Evolutionary conservation across 2,797 vertebrate species (phyloP).

Genomic region (Lithobates sylvaticus): DNA sequence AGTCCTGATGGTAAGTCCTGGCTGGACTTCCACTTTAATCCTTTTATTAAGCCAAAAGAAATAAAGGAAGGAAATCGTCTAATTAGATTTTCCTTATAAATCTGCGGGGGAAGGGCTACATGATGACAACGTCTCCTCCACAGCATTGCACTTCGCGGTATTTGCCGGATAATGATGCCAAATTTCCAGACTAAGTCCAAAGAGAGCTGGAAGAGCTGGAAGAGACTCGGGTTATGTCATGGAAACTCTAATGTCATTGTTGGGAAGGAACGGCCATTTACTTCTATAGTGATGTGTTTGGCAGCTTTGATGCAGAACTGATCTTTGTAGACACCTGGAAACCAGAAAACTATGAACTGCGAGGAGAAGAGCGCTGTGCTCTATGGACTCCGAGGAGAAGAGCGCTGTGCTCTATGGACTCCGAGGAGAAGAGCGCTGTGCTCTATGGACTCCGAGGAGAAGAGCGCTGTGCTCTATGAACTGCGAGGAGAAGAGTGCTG

Average conservation of each 20-base stretch:
- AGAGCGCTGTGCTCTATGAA: no score
- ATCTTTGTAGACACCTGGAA: conserved; percentile 1
- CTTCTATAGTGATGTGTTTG: not conserved
- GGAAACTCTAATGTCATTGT: conserved; percentile 27
- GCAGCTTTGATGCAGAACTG: not conserved
- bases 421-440: no score
- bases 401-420: no score
- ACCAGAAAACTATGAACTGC: no score
- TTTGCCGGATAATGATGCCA: not conserved
- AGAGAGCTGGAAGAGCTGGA: not conserved
- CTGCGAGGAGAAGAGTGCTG: no score
- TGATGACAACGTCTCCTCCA: not conserved
- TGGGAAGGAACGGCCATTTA: conserved; percentile 16
- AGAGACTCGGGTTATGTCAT: conserved; percentile 14
- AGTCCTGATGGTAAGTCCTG: no score
- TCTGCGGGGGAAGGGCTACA: not conserved
- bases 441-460: no score
- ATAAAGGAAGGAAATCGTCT: not conserved
- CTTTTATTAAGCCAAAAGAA: no score
- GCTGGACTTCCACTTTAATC: no score
- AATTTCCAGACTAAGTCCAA: not conserved
- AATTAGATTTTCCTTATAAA: conserved; percentile 5
- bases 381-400: no score
- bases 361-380: no score
- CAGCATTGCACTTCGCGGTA: not conserved